Evolutionary conservation across 1,140 invertebrate genomes (phyloP), one percentile per base, ranked within the genome.

Genomic region (Lethrus apterus): DNA sequence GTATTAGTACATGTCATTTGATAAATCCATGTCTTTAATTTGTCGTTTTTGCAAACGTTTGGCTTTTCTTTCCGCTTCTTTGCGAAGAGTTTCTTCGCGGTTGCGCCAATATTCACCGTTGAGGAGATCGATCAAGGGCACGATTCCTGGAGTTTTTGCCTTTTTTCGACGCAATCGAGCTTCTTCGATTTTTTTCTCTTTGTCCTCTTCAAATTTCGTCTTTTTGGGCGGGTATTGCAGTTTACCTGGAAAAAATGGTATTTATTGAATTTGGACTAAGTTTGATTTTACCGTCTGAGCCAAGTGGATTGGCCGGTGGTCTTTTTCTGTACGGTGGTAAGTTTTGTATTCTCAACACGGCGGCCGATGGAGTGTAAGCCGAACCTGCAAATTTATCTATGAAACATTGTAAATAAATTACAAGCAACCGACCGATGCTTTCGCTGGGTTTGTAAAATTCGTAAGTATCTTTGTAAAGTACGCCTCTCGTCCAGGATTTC

Each of bases 381-480:
- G 63, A 44, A n/a, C 64, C 64, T 66, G n/a, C n/a, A n/a, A n/a
- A n/a, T n/a, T n/a, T n/a, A n/a, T n/a, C n/a, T n/a, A n/a, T n/a
- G n/a, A n/a, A n/a, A n/a, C n/a, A n/a, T n/a, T n/a, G n/a, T 30
- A 35, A 54, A 38, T 34, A 38, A 2, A 38, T 15, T 2, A 26
- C n/a, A 26, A 3, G 11, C 24, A n/a, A 7, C n/a, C 24, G 24
- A 36, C 73, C 79, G 38, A 81, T 81, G 29, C 72, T 75, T 64
- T 86, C 81, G 29, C 70, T 73, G 2, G 81, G 81, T 48, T 76
- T 79, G 9, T 71, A 65, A 53, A 76, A 75, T 23, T 70, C 62
- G 38, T 71, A 72, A 19, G 70, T 67, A 54, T 79, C 68, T 52
- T 74, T 70, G 44, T 73, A 74, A 0, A 76, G 74, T 0, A 76